These are phyloP conservation scores for Phaedon cochleariae DNA, from an alignment of 2,888 invertebrate genomes.

Conservation along the genomic window DNA sequence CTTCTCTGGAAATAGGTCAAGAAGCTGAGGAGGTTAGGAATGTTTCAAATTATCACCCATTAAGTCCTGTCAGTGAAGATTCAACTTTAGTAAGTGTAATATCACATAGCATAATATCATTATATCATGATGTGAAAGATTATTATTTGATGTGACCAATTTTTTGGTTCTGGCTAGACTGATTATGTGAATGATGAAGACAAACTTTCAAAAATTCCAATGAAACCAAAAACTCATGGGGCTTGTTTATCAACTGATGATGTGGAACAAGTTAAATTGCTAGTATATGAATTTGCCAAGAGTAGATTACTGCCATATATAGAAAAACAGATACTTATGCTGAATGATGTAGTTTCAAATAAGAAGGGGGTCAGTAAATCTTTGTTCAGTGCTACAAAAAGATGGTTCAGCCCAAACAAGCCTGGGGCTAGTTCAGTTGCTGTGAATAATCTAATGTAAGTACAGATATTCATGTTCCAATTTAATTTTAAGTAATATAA, in stretches of 20 bases:
- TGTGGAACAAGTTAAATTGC: constrained; percentile 82
- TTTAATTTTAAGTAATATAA: not conserved
- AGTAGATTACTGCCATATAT: constrained; percentile 90
- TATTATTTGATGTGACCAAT: not conserved
- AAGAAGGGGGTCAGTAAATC: constrained; percentile 94
- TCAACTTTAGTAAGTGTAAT: constrained; percentile 46
- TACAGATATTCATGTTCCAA: constrained; percentile 44
- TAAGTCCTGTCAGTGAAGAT: constrained; percentile 74
- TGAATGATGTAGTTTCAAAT: constrained; percentile 83
- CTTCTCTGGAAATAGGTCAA: constrained; percentile 63
- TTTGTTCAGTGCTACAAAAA: constrained; percentile 91
- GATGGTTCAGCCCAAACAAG: constrained; percentile 94
- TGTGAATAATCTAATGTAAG: constrained; percentile 85
- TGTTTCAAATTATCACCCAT: constrained; percentile 70
- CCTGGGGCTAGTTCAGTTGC: constrained; percentile 77
- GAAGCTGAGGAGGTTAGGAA: constrained; percentile 61
- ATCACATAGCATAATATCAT: not conserved
- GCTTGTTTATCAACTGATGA: constrained; percentile 81
- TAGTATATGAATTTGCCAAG: constrained; percentile 87
- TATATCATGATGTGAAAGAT: not conserved
- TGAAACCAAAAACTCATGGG: constrained; percentile 70
- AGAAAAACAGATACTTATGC: constrained; percentile 83
- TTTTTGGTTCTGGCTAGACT: constrained; percentile 42
- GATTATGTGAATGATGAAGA: constrained; percentile 46
- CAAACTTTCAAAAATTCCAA: constrained; percentile 33